Evolutionary conservation across 2,113 vertebrate species (phyloP).

Genomic region (Fukomys damarensis): DNA sequence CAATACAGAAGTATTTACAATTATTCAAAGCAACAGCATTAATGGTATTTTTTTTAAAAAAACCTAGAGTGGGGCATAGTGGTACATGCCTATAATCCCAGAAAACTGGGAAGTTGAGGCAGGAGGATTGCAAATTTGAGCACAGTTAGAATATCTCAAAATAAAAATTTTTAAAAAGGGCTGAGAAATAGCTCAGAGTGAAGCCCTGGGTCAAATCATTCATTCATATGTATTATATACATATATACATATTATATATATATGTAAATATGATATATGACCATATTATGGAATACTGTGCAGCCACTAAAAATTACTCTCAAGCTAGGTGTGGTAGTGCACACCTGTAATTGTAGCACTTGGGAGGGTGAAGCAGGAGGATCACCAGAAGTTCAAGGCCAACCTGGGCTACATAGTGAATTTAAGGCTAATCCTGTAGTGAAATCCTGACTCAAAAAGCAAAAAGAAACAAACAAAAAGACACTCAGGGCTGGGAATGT

Average conservation of each 20-base stretch:
- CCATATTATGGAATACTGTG: neutral
- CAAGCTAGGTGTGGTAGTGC: neutral
- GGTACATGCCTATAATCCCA: neutral
- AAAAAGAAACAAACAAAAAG: neutral
- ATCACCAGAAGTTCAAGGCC: neutral
- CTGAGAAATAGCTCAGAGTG: neutral
- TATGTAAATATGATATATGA: neutral
- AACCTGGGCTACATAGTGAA: neutral
- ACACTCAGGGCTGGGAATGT: neutral
- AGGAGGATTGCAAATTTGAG: neutral
- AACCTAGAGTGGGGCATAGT: neutral
- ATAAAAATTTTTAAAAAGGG: neutral
- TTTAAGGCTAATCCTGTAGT: neutral
- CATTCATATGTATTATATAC: neutral
- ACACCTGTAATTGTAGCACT: neutral
- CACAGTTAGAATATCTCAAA: neutral
- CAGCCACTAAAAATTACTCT: neutral
- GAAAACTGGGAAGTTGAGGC: neutral
- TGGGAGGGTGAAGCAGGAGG: neutral
- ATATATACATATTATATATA: neutral
- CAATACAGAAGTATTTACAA: neutral
- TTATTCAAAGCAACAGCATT: slow-evolving; percentile 1
- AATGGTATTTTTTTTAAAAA: neutral
- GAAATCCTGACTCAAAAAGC: neutral
- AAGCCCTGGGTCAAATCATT: neutral